Evolutionary conservation across 2,888 invertebrate species (phyloP).

Genomic region (Andrena chrysosceles): DNA sequence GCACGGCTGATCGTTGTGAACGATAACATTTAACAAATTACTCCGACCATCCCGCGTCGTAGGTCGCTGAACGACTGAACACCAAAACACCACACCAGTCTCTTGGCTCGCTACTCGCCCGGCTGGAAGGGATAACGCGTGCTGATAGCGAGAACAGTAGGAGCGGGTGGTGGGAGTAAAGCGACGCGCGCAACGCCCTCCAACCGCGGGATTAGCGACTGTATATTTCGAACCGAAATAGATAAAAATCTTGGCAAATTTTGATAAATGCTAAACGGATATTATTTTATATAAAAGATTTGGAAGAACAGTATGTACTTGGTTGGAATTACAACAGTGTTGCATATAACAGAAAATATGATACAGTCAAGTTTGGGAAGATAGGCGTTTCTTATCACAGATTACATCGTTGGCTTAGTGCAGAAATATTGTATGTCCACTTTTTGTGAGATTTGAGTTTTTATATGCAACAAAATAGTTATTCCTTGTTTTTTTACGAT

Average conservation of each 20-base stretch:
- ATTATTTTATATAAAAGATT: too few species aligned
- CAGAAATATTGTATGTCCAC: too few species aligned
- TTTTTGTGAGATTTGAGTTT: too few species aligned
- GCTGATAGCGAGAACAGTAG: neutral
- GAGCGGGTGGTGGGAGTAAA: neutral
- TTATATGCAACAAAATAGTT: too few species aligned
- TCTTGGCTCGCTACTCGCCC: neutral
- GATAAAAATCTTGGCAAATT: neutral
- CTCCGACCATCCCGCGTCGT: constrained; percentile 45
- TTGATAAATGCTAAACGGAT: neutral
- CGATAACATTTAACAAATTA: neutral
- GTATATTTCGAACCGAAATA: neutral
- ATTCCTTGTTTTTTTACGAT: too few species aligned
- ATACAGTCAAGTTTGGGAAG: too few species aligned
- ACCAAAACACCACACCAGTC: constrained; percentile 12
- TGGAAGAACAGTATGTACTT: too few species aligned
- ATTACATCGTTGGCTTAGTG: too few species aligned
- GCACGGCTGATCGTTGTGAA: neutral
- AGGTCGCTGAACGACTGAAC: constrained; percentile 50
- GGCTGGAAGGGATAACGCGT: neutral
- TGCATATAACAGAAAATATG: too few species aligned
- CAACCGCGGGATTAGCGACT: neutral
- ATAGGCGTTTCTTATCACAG: too few species aligned
- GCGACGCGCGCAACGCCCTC: neutral
- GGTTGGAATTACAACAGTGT: too few species aligned